phyloP scores from a whole-genome alignment of 2,113 vertebrate genomes.

The Cottus gobio region DNA sequence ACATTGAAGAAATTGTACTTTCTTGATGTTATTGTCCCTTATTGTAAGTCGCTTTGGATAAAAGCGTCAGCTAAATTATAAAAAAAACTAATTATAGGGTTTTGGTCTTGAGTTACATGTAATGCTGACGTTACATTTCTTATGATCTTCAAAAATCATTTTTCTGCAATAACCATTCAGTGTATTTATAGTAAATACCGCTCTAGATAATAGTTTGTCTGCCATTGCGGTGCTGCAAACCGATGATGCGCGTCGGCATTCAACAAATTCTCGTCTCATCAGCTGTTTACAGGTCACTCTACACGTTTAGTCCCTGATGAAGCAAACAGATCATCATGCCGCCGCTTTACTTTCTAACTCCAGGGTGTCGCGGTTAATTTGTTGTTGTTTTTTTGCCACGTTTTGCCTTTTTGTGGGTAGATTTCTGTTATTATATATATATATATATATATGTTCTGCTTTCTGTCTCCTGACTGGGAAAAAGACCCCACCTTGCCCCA shows the following conservation, averaged over 20 bases:
- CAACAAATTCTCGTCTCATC: neutral
- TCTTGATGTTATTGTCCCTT: too few relatives aligned
- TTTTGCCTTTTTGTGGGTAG: too few relatives aligned
- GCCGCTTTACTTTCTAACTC: neutral
- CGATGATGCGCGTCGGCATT: neutral
- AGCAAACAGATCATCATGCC: neutral
- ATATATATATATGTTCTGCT: too few relatives aligned
- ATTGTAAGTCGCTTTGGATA: too few relatives aligned
- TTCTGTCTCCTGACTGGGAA: too few relatives aligned
- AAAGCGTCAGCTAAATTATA: too few relatives aligned
- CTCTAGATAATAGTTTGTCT: neutral
- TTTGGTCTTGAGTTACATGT: neutral
- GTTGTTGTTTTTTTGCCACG: too few relatives aligned
- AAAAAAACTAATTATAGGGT: neutral
- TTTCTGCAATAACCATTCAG: neutral
- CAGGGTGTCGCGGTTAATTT: neutral
- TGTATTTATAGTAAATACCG: neutral
- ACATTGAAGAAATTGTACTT: too few relatives aligned
- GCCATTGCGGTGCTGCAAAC: too few relatives aligned
- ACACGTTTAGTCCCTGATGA: neutral
- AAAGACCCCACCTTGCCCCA: neutral
- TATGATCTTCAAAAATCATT: neutral
- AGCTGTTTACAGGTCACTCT: neutral
- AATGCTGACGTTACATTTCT: neutral
- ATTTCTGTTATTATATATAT: too few relatives aligned